These are phyloP conservation scores for Poeciliopsis retropinna DNA, from an alignment of 2,113 vertebrate genomes.

Conservation along the genomic window DNA sequence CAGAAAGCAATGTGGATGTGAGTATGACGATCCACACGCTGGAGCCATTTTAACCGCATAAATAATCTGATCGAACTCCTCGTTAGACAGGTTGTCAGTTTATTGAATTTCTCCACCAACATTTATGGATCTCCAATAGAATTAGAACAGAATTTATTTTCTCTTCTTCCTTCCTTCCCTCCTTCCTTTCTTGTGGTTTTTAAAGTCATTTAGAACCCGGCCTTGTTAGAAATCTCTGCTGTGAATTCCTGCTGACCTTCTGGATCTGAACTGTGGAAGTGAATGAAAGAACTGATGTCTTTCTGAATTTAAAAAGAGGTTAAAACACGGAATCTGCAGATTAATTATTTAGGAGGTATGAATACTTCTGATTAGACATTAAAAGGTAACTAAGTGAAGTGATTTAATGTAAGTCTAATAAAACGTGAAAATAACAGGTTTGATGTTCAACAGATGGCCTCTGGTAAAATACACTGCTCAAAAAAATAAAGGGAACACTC, in stretches of 20 bases:
- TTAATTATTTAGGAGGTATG: not conserved
- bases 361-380: not conserved
- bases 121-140: not conserved
- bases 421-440: not conserved
- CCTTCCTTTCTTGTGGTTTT: no score
- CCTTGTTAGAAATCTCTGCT: not conserved
- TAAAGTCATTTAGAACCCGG: not conserved
- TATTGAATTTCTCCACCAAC: not conserved
- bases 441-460: not conserved
- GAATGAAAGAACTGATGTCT: not conserved
- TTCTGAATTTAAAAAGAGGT: not conserved
- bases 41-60: not conserved
- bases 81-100: not conserved
- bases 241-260: not conserved
- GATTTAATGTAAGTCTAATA: not conserved
- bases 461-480: no score
- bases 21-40: slow-evolving; percentile 68
- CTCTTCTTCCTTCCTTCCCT: no score
- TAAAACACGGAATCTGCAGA: not conserved
- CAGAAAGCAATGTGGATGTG: slow-evolving; percentile 94
- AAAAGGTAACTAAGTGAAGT: not conserved
- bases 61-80: not conserved
- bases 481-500: no score
- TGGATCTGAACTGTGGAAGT: not conserved
- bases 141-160: no score